phyloP scores from a whole-genome alignment of 2,888 invertebrate genomes.

The Strigamia maritima region DNA sequence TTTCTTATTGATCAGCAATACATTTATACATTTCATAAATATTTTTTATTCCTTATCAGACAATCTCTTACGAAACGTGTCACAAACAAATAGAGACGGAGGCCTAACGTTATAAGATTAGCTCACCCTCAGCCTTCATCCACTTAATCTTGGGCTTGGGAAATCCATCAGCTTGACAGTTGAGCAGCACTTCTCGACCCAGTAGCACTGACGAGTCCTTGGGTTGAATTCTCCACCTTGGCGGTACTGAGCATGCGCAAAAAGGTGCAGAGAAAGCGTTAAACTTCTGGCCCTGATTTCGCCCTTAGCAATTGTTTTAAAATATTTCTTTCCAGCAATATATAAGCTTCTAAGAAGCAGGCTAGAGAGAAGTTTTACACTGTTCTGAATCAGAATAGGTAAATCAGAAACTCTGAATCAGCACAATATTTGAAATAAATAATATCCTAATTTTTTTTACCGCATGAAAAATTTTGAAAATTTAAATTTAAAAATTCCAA shows the following conservation, averaged over 20 bases:
- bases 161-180: slow-evolving; percentile 42
- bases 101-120: background rate
- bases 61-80: too few relatives aligned
- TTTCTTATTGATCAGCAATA: background rate
- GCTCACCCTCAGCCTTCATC: slow-evolving; percentile 42
- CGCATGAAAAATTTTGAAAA: slow-evolving; percentile 16
- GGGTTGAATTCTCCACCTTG: slow-evolving; percentile 40
- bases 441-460: slow-evolving; percentile 8
- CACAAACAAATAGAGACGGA: background rate
- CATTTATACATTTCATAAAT: background rate
- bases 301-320: slow-evolving; percentile 15
- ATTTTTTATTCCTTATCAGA: background rate
- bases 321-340: slow-evolving; percentile 21
- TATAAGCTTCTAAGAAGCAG: slow-evolving; percentile 21
- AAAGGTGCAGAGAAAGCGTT: slow-evolving; percentile 37
- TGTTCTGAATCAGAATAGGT: slow-evolving; percentile 11
- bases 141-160: slow-evolving; percentile 41
- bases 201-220: slow-evolving; percentile 37
- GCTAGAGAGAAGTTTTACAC: slow-evolving; percentile 22
- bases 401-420: background rate
- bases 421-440: slow-evolving; percentile 1
- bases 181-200: slow-evolving; percentile 38
- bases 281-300: slow-evolving; percentile 21
- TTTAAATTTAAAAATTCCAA: background rate
- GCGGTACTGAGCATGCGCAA: slow-evolving; percentile 41